These are phyloP conservation scores for Himalopsyche phryganea DNA, from an alignment of 1,140 invertebrate species.

Conservation along the genomic window DNA sequence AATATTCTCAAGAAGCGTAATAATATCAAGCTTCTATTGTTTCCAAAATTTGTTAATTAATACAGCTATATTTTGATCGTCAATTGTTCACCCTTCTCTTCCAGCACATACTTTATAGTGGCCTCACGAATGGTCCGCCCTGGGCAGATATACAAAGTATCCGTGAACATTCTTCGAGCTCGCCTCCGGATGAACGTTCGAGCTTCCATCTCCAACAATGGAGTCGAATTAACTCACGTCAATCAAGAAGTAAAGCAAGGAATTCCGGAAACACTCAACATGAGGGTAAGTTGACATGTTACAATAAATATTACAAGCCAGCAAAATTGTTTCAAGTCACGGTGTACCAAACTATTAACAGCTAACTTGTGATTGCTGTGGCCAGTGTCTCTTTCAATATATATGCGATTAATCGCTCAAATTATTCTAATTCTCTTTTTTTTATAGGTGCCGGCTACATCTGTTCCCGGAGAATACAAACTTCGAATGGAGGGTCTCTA, in stretches of 20 bases:
- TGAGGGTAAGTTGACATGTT: conserved; percentile 65
- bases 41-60: no score
- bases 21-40: no score
- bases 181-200: conserved; percentile 72
- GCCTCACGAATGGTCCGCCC: conserved; percentile 82
- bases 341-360: no score
- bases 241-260: conserved; percentile 72
- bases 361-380: no score
- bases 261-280: conserved; percentile 77
- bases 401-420: not conserved
- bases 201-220: conserved; percentile 80
- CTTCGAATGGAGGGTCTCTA: conserved; percentile 86
- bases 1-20: no score
- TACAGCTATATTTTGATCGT: no score
- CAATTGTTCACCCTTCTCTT: no score
- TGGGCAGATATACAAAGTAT: conserved; percentile 79
- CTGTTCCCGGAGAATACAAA: conserved; percentile 76
- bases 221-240: conserved; percentile 79
- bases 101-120: conserved; percentile 82
- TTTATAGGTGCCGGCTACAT: conserved; percentile 72
- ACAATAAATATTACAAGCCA: no score
- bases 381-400: not conserved
- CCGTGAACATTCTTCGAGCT: conserved; percentile 72
- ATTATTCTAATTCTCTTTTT: not conserved
- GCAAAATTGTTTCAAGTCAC: no score